Percentiles rank a stretch among this genome's conserved stretches.
phyloP scores from a whole-genome alignment of 2,113 vertebrate species.

The Eonycteris spelaea region DNA sequence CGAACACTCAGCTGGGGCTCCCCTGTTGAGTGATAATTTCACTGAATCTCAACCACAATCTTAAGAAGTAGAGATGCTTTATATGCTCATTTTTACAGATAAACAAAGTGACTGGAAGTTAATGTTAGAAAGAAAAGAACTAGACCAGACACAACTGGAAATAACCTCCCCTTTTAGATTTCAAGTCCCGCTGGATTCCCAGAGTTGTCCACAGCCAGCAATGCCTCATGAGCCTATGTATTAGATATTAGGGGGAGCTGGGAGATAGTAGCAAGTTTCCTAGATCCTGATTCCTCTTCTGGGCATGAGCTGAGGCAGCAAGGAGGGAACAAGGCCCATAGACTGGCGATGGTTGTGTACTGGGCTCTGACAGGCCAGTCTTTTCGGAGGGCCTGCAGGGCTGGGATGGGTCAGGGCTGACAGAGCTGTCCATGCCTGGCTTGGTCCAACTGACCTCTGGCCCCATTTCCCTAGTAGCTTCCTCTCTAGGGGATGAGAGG shows the following conservation, averaged over 20 bases:
- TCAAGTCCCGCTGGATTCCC: background rate
- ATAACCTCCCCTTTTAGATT: background rate
- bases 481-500: background rate
- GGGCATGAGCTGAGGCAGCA: background rate
- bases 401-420: background rate
- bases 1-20: too few species aligned
- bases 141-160: background rate
- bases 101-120: background rate
- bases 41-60: background rate
- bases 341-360: background rate
- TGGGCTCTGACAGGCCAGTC: background rate
- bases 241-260: background rate
- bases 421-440: background rate
- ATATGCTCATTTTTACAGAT: background rate
- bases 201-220: background rate
- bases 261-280: background rate
- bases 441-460: background rate
- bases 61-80: background rate
- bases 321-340: background rate
- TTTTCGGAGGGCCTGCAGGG: background rate
- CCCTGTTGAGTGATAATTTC: background rate
- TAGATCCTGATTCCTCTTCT: background rate
- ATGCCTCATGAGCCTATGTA: background rate
- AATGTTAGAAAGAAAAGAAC: background rate
- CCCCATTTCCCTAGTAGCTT: background rate